Conservation (phyloP, 1,140 invertebrate species). For the Nasonia vitripennis region DNA sequence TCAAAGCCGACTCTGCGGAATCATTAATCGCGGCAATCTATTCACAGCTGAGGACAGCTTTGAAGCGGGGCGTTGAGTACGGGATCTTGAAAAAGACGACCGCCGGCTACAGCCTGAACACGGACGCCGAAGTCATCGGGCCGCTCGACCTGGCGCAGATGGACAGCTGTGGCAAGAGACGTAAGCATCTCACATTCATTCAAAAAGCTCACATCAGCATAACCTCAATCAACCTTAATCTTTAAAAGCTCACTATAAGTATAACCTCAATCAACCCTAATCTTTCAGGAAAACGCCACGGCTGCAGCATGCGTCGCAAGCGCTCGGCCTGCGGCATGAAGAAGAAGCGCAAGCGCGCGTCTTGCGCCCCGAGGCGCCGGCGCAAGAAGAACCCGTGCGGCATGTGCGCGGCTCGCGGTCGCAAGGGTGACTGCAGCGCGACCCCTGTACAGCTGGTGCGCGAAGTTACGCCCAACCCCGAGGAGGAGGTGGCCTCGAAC, state of each 20-base stretch:
- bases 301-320: not conserved
- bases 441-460: not conserved
- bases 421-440: conserved; percentile 41
- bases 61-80: conserved; percentile 69
- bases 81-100: conserved; percentile 64
- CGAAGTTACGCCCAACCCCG: not conserved
- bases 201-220: not conserved
- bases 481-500: not conserved
- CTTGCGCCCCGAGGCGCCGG: not conserved
- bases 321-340: not conserved
- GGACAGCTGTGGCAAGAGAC: conserved; percentile 35
- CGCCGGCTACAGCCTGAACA: conserved; percentile 65
- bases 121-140: conserved; percentile 47
- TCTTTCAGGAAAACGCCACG: too few relatives aligned
- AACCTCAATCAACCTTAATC: not conserved
- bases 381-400: not conserved
- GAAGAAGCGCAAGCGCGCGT: conserved; percentile 31
- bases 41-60: conserved; percentile 63
- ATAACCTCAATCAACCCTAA: not conserved
- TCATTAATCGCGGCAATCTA: too few relatives aligned
- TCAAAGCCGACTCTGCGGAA: too few relatives aligned
- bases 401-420: conserved; percentile 19
- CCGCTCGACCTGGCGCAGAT: conserved; percentile 27
- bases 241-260: not conserved
- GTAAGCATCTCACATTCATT: conserved; percentile 15